Conservation (phyloP, 2,888 invertebrate species). For the Pseudolycoriella hygida region DNA sequence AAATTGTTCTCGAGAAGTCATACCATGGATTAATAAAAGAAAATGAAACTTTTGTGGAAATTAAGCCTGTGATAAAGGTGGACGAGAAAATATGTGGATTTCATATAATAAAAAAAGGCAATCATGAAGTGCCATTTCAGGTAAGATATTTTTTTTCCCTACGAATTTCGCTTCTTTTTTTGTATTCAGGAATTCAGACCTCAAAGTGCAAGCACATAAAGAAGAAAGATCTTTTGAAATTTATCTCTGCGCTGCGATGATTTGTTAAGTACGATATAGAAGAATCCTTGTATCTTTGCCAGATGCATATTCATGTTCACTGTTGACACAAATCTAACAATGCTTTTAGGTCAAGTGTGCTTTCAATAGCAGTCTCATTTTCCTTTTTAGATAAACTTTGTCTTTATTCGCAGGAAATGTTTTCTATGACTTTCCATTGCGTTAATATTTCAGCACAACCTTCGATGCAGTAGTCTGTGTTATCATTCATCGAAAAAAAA, state of each 20-base stretch:
- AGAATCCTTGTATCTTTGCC: neutral
- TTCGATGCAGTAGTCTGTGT: no score
- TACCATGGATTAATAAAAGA: slow-evolving; percentile 86
- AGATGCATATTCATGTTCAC: neutral
- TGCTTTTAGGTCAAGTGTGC: no score
- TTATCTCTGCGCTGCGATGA: no score
- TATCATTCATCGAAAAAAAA: no score
- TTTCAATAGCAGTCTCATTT: no score
- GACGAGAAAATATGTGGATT: slow-evolving; percentile 72
- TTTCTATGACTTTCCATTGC: no score
- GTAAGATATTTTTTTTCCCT: slow-evolving; percentile 27
- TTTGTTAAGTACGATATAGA: no score
- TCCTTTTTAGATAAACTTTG: no score
- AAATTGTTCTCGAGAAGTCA: slow-evolving; percentile 52
- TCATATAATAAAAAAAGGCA: slow-evolving; percentile 79
- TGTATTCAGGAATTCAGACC: neutral
- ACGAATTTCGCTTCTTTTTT: neutral
- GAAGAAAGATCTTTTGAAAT: no score
- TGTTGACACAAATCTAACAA: neutral
- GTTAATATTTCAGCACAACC: no score
- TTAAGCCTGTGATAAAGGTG: slow-evolving; percentile 79
- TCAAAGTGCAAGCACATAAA: no score
- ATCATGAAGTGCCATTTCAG: slow-evolving; percentile 86
- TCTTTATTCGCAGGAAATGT: no score
- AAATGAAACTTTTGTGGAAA: slow-evolving; percentile 82